Percentiles rank a stretch among this genome's conserved stretches.
Evolutionary conservation across 2,113 vertebrate species (phyloP).

Genomic region (Carettochelys insculpta): DNA sequence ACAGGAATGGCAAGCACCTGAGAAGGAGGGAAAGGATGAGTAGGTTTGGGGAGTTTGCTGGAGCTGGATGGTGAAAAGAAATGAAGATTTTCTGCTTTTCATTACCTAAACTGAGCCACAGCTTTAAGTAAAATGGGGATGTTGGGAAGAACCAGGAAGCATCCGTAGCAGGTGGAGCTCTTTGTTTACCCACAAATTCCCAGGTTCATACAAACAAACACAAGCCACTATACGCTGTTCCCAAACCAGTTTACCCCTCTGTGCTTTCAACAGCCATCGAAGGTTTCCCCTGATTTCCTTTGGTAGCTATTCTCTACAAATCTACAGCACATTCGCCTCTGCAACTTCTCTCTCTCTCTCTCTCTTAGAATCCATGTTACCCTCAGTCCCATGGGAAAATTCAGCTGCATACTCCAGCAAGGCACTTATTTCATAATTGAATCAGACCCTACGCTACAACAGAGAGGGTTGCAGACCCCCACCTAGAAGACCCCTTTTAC

Average conservation of each 20-base stretch:
- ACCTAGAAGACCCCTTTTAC: not conserved
- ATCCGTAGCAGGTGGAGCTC: not conserved
- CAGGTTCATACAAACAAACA: constrained; percentile 13
- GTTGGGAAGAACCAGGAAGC: constrained; percentile 24
- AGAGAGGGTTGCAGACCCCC: not conserved
- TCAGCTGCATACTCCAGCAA: not conserved
- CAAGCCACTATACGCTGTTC: not conserved
- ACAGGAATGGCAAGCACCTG: not conserved
- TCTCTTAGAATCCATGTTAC: not conserved
- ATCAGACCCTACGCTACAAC: not conserved
- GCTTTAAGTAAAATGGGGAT: not conserved
- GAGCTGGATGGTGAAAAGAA: not conserved
- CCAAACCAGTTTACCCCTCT: constrained; percentile 11
- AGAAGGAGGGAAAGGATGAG: not conserved
- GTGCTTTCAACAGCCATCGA: not conserved
- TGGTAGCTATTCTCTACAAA: constrained; percentile 9
- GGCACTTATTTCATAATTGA: not conserved
- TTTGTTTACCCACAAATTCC: not conserved
- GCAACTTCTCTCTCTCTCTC: not conserved
- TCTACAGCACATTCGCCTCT: not conserved
- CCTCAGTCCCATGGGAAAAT: not conserved
- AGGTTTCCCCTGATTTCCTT: not conserved
- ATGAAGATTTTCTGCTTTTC: not conserved
- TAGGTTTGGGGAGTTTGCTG: not conserved
- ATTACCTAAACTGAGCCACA: not conserved